Evolutionary conservation across 2,113 vertebrate species (phyloP).

Genomic region (Chionomys nivalis): DNA sequence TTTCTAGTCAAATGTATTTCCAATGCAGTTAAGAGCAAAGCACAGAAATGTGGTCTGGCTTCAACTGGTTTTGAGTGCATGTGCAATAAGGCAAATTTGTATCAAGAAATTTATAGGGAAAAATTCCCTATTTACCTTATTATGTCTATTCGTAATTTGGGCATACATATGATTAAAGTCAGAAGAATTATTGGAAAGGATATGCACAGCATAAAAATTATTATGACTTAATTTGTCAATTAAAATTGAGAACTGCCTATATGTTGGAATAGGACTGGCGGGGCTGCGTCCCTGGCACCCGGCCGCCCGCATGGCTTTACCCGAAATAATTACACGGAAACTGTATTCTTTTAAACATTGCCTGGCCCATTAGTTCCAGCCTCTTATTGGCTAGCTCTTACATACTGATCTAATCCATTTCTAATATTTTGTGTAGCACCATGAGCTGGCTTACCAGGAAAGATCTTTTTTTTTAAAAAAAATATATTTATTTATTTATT

Average conservation of each 20-base stretch:
- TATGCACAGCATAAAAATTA: neutral
- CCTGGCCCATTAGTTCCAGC: no score
- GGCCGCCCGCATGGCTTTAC: no score
- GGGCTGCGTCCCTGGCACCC: no score
- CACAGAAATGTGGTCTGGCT: neutral
- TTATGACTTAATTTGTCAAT: neutral
- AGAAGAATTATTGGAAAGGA: neutral
- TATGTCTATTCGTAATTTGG: neutral
- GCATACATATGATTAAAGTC: neutral
- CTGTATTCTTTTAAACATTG: no score
- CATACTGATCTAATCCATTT: no score
- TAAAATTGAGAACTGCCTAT: neutral
- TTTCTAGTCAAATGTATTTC: neutral
- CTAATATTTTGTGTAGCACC: no score
- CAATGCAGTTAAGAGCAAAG: neutral
- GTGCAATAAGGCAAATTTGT: neutral
- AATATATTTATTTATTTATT: no score
- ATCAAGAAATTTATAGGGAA: neutral
- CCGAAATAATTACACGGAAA: no score
- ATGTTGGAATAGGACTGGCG: no score
- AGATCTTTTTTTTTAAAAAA: no score
- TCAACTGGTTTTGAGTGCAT: neutral
- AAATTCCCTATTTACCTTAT: neutral
- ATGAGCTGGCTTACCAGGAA: no score
- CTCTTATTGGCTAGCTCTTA: no score